phyloP scores from a whole-genome alignment of 2,888 invertebrate species.

The Drepana falcataria region DNA sequence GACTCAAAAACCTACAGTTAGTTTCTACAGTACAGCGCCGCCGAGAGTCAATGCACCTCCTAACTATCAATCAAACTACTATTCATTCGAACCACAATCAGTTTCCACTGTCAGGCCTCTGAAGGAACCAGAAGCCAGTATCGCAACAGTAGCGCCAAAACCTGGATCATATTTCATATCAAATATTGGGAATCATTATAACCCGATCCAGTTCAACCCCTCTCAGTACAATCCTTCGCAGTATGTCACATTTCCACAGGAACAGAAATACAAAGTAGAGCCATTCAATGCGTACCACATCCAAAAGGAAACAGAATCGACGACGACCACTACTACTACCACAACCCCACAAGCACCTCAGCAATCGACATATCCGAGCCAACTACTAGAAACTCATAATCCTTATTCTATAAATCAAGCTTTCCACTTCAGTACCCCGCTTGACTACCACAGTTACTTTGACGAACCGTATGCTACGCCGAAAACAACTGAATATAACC shows the following conservation, averaged over 20 bases:
- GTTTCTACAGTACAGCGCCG: constrained; percentile 61
- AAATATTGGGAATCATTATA: constrained; percentile 44
- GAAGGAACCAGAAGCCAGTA: constrained; percentile 30
- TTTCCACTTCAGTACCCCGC: constrained; percentile 68
- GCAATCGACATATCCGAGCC: constrained; percentile 58
- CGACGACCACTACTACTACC: constrained; percentile 37
- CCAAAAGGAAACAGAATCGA: constrained; percentile 38
- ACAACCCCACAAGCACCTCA: constrained; percentile 48
- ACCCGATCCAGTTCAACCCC: constrained; percentile 29
- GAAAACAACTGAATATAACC: constrained; percentile 25
- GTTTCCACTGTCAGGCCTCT: constrained; percentile 50
- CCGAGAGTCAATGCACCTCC: constrained; percentile 42
- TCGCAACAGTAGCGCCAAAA: constrained; percentile 36
- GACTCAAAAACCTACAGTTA: constrained; percentile 62
- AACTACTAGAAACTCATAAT: constrained; percentile 67
- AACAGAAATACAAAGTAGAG: constrained; percentile 13
- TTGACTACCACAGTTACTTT: constrained; percentile 63
- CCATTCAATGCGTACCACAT: constrained; percentile 34
- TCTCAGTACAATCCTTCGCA: constrained; percentile 45
- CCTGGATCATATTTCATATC: constrained; percentile 50
- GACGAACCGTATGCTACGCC: constrained; percentile 50
- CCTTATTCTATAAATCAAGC: constrained; percentile 74
- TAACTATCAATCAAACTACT: constrained; percentile 52
- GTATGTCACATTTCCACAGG: constrained; percentile 37
- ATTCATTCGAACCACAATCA: constrained; percentile 65